Percentiles rank a stretch among this genome's conserved stretches.
Evolutionary conservation across 2,797 vertebrate species (phyloP).

Genomic region (Odontamblyopus rebecca): DNA sequence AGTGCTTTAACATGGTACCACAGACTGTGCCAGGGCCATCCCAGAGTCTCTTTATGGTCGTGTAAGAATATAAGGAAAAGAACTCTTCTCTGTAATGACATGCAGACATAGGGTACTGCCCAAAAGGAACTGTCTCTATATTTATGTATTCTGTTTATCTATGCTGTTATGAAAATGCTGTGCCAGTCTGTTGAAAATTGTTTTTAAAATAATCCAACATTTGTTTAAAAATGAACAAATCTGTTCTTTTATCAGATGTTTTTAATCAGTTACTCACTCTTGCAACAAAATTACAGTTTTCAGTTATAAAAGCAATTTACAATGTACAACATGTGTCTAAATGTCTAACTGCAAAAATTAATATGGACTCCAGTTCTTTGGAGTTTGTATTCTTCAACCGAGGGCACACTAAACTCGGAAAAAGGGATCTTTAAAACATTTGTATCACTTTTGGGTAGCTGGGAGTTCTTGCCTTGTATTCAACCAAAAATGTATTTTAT

Average conservation of each 20-base stretch:
- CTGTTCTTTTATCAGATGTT: conserved; percentile 1
- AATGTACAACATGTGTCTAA: neutral
- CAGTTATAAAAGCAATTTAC: neutral
- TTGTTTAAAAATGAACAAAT: neutral
- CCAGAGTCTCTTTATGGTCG: conserved; percentile 14
- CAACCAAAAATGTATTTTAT: conserved; percentile 30
- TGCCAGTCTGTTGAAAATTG: conserved; percentile 45
- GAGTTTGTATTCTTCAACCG: conserved; percentile 18
- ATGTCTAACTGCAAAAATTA: neutral
- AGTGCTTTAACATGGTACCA: conserved; percentile 26
- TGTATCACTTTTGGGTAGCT: conserved; percentile 25
- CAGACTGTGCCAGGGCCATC: conserved; percentile 34
- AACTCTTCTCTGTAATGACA: neutral
- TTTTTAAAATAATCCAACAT: conserved; percentile 12
- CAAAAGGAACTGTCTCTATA: conserved; percentile 14
- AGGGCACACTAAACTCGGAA: conserved; percentile 30
- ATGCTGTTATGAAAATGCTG: conserved; percentile 51
- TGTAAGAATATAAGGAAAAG: conserved; percentile 18
- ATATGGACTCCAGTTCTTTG: neutral
- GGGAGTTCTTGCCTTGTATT: conserved; percentile 29
- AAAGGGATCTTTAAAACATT: conserved; percentile 57
- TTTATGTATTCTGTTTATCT: conserved; percentile 39
- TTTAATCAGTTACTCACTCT: neutral
- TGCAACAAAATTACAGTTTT: neutral
- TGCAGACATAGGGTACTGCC: conserved; percentile 10